Evolutionary conservation across 2,888 invertebrate genomes (phyloP).

Genomic region (Amaurobius ferox): DNA sequence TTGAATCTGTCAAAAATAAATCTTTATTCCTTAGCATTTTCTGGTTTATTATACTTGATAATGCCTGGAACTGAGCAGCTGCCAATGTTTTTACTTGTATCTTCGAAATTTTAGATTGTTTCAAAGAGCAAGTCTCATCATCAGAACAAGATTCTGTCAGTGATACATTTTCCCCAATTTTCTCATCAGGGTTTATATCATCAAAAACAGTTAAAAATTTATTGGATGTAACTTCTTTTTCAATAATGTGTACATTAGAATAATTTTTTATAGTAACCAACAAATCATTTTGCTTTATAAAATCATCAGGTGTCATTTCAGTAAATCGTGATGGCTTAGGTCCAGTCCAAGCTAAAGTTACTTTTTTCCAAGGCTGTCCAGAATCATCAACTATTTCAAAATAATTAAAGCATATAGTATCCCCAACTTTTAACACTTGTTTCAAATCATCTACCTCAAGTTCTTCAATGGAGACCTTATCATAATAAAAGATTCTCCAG

Average conservation of each 20-base stretch:
- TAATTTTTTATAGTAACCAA: not conserved
- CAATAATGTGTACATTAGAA: not conserved
- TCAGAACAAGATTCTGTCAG: not conserved
- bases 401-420: slow-evolving; percentile 40
- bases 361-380: slow-evolving; percentile 24
- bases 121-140: too few species aligned
- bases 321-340: slow-evolving; percentile 22
- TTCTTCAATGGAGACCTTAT: slow-evolving; percentile 31
- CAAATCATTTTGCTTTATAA: slow-evolving; percentile 13
- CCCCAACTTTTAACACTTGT: slow-evolving; percentile 45
- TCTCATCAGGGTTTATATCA: not conserved
- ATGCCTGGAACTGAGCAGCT: too few species aligned
- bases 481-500: slow-evolving; percentile 39
- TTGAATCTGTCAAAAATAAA: too few species aligned
- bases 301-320: slow-evolving; percentile 41
- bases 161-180: not conserved
- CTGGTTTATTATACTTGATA: too few species aligned
- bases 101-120: too few species aligned
- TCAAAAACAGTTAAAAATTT: not conserved
- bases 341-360: slow-evolving; percentile 49
- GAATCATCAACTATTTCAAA: slow-evolving; percentile 55
- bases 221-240: not conserved
- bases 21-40: too few species aligned
- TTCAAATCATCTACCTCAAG: slow-evolving; percentile 47
- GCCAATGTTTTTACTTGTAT: too few species aligned